Evolutionary conservation across 2,113 vertebrate genomes (phyloP), one percentile per base, ranked within the genome.

Genomic region (Eulacestoma nigropectus): DNA sequence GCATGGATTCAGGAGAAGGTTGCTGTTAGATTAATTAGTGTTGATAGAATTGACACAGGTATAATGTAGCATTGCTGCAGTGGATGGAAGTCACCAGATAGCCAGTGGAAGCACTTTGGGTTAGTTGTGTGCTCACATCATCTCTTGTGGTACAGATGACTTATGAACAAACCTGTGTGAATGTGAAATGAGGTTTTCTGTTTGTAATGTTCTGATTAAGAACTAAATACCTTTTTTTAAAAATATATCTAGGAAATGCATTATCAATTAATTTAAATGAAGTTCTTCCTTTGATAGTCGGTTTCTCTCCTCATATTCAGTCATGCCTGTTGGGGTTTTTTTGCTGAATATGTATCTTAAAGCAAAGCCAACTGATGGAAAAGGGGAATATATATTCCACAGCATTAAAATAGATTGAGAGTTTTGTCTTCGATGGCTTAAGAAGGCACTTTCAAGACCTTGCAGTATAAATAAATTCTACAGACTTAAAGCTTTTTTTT

Each of bases 1-100:
- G 53, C 83, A 33, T 73, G 44, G 67, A 84, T 86, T 81, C 30
- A 42, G 90, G 77, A 83, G 60, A 89, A 95, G 88, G 49, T 82
- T 65, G 32, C 82, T 92, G 37, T 85, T 91, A 81, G 79, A 81
- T 95, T 86, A 93, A 83, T 97, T 81, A 80, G 70, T n/a, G 64
- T 80, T 75, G 49, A 49, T 94, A 55, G 91, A 50, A 42, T 33
- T 25, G 35, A 84, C 47, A 37, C 5, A 26, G 33, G 44, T 63
- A 1, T 50, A 16, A 33, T n/a, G 57, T 42, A 44, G 11, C 47
- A 2, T 49, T 68, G 53, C 70, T n/a, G n/a, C 10, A 5, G 60
- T 3, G 9, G 32, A 25, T 37, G 55, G 46, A 47, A 82, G 41
- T 27, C 50, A 13, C 26, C 7, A 10, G 69, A 30, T 9, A 59